Base-by-base conservation (phyloP, 2,113 vertebrate genomes). In the Astur gentilis region DNA sequence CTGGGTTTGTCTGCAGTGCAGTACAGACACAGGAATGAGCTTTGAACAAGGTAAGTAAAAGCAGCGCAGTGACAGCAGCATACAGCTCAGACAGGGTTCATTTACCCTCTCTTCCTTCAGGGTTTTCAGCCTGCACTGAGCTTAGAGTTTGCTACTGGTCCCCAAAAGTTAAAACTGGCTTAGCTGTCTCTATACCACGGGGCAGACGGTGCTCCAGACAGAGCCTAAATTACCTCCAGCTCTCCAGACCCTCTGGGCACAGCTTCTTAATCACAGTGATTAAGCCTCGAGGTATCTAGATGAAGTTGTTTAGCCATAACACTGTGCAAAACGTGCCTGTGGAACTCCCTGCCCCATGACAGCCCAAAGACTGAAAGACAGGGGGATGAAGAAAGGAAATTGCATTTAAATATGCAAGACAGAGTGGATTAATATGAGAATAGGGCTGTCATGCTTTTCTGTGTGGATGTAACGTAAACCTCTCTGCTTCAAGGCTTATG, bases 121-220 rank as follows among this genome's bases (percentile, higher is more conserved):
- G 25, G 9, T 62, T 67, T 60, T 55, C 62, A 52, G 29, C 70
- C 47, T 13, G 16, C 54, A 2, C 45, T 4, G 6, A 73, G 54
- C 79, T 83, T 52, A 15, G 45, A 21, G n/a, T 38, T 11, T 34
- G 52, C 45, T 47, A 7, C 67, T n/a, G 72, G 40, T 73, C 29
- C 72, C 45, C 69, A 9, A 8, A n/a, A 96, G 55, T 87, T 66
- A 81, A 84, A 31, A 38, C 45, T 16, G 47, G 49, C 45, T 52
- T 52, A 67, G 70, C 47, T 47, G 25, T 4, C 32, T 15, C 42
- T 31, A 22, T 9, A 3, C 25, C 1, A 0, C 1, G 0, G 79
- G 84, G 40, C 64, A 80, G 67, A 36, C 1, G 1, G 44, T 0
- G 1, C 32, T 82, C 34, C 49, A 66, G 55, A 20, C 26, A 11